A percentile compares a stretch with the other conserved stretches of the same genome.
phyloP scores from a whole-genome alignment of 2,797 vertebrate species.

The Merluccius polli region DNA sequence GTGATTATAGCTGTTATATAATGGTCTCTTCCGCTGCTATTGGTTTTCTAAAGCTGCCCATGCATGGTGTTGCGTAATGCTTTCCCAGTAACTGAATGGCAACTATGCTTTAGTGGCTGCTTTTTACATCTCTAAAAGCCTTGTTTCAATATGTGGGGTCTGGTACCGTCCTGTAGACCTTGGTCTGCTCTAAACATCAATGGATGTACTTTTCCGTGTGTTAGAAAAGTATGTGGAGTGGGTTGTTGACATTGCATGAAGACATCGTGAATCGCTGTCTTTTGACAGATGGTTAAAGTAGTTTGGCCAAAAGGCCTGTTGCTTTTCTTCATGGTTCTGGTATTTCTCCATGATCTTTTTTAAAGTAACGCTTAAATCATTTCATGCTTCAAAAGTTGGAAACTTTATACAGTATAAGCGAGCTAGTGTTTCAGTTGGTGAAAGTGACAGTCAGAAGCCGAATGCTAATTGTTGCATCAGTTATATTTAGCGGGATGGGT shows the following conservation, averaged over 20 bases:
- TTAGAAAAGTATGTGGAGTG: no score
- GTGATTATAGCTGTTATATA: background rate
- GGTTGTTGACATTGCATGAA: no score
- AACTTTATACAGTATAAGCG: no score
- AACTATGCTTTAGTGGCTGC: background rate
- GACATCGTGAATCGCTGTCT: background rate
- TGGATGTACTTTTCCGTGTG: no score
- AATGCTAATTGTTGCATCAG: background rate
- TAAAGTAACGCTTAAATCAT: background rate
- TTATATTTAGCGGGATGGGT: background rate
- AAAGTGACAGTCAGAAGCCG: background rate
- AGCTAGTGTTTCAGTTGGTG: no score
- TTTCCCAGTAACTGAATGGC: background rate
- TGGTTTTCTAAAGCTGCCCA: background rate
- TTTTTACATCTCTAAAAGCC: slow-evolving; percentile 1
- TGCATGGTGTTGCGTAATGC: background rate
- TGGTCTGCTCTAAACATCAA: no score
- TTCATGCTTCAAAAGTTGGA: no score
- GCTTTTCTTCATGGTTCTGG: background rate
- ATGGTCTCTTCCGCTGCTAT: background rate
- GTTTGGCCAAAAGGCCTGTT: background rate
- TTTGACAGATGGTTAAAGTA: background rate
- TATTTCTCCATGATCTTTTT: background rate
- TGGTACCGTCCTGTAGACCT: no score
- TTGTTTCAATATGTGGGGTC: background rate